Base-by-base conservation (phyloP, 2,113 vertebrate genomes). In the Muntiacus muntjak region DNA sequence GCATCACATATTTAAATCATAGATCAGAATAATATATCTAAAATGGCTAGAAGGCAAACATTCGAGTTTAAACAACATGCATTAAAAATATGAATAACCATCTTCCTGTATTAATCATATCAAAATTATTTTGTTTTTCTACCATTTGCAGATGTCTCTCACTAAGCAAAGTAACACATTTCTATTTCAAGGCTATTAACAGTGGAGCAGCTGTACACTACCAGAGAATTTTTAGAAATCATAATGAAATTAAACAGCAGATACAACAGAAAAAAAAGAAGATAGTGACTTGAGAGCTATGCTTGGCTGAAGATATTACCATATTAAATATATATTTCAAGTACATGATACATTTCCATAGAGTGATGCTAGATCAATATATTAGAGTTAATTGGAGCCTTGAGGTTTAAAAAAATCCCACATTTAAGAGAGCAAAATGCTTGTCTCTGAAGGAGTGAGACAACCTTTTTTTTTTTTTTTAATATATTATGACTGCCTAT, bases 151-250 rank as follows among this genome's bases (percentile, higher is more conserved):
- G 98, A 99, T 99, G 98, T 98, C 99, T 99, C 96, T 98, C 88
- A 13, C 98, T 98, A 98, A 98, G 98, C 98, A 98, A 98, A 99
- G 97, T 98, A 98, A 98, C 98, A 98, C 98, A 93, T 98, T 99
- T 99, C 98, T 99, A 97, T 99, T 99, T 99, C 98, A 98, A 98
- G 97, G 98, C 98, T 98, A 97, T 98, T 99, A 99, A 98, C 98
- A 96, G 95, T 94, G 94, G 89, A 99, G 98, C 99, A 99, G 98
- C 98, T 99, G 99, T 98, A 98, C 87, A 74, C 93, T 98, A 97
- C 96, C 97, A 97, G 98, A 98, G 97, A 98, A 97, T 98, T 99
- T 99, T 99, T 98, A 91, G 98, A 98, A 98, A 97, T 98, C 91
- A 95, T 97, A 98, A 98, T 98, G 98, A 99, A 99, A 99, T 98